A percentile compares a stretch with the other conserved stretches of the same genome.
These are phyloP conservation scores for Sterrhoptilus dennistouni DNA, from an alignment of 2,113 vertebrate genomes.

Conservation along the genomic window DNA sequence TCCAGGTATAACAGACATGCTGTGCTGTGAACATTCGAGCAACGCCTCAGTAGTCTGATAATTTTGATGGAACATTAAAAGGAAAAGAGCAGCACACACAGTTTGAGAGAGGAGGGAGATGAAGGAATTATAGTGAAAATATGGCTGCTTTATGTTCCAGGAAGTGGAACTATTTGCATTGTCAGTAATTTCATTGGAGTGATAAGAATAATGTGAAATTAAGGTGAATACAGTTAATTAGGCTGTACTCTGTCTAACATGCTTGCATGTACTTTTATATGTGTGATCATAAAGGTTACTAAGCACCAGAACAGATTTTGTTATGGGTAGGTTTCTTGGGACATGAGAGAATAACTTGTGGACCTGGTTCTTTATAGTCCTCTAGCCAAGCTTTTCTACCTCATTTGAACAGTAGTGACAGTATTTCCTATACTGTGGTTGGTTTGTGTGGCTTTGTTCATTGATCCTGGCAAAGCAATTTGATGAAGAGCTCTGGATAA, in stretches of 20 bases:
- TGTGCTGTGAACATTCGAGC: background rate
- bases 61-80: background rate
- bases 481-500: background rate
- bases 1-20: constrained; percentile 15
- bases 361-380: background rate
- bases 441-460: constrained; percentile 14
- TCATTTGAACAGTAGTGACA: background rate
- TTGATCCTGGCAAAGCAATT: constrained; percentile 3
- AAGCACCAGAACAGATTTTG: background rate
- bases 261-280: background rate
- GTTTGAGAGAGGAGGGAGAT: background rate
- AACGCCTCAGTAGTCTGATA: background rate
- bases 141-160: background rate
- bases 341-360: background rate
- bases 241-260: background rate
- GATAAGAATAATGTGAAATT: background rate
- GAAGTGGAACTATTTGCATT: background rate
- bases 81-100: background rate
- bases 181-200: background rate
- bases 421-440: background rate
- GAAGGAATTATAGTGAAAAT: background rate
- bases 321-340: background rate
- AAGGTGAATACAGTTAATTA: background rate
- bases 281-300: background rate
- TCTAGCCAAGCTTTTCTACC: background rate